Evolutionary conservation across 2,888 invertebrate genomes (phyloP), one percentile per base, ranked within the genome.

Genomic region (Lithodes maja): DNA sequence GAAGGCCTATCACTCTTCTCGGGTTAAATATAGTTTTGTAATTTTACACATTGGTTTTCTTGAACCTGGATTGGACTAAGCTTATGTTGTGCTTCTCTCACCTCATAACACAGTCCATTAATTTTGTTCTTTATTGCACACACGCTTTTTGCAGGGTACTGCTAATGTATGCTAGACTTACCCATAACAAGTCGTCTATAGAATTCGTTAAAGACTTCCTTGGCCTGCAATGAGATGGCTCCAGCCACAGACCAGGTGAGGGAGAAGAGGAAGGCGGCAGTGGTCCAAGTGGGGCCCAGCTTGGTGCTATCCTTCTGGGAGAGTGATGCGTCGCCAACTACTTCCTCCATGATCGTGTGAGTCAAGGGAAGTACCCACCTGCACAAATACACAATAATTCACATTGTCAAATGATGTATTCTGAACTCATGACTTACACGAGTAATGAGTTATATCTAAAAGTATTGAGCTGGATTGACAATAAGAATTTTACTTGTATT

Each of bases 181-280:
- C 94, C 94, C 55, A 91, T 86, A 2, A 93, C 91, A 1, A 94
- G 91, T 1, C 93, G 93, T 75, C 97, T 95, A 84, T 97, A 95
- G 94, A 96, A 97, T 92, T 95, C 95, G 94, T 98, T 98, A 92
- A 98, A 95, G 93, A 96, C 96, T 77, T 95, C 95, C 17, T 97
- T 95, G 0, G 98, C 97, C 79, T 96, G 95, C 0, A 94, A 94
- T 93, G 98, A 96, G 61, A 98, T 94, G 87, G 97, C 96, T 0
- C 97, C 98, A 1, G 96, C 98, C 50, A 98, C 94, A 0, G 98
- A 97, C 98, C 98, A 98, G 2, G 96, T 95, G 80, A 97, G 94
- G 0, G 96, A 95, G 93, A 96, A 96, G 93, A 98, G 94, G 92
- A 97, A 95, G 0, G 97, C 95, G 1, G 97, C 97, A 93, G 97